Conservation (phyloP, 2,888 invertebrate species). For the Leptopilina drosophilae region DNA sequence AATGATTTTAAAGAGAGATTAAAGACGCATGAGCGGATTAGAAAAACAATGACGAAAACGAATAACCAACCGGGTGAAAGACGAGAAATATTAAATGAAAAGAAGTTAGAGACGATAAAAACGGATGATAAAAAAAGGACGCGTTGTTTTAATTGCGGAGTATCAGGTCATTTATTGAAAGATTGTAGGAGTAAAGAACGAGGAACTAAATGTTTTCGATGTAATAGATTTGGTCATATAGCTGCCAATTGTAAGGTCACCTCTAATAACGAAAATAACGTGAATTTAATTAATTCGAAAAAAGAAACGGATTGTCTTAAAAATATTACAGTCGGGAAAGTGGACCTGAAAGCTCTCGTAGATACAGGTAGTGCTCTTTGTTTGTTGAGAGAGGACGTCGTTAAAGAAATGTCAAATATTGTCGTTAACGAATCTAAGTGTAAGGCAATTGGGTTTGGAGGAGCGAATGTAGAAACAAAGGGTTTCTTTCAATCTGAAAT, state of each 20-base stretch:
- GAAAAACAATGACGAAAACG: not conserved
- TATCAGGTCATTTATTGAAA: not conserved
- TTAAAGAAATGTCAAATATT: not conserved
- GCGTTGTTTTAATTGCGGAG: constrained; percentile 3
- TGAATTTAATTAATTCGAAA: constrained; percentile 61
- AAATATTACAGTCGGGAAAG: not conserved
- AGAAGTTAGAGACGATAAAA: not conserved
- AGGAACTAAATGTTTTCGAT: constrained; percentile 47
- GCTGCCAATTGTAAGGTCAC: not conserved
- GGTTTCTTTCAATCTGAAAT: not conserved
- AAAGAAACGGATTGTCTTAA: constrained; percentile 18
- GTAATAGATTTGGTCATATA: constrained; percentile 36
- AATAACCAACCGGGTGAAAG: not conserved
- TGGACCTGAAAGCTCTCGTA: not conserved
- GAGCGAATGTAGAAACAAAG: not conserved
- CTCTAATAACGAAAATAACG: constrained; percentile 44
- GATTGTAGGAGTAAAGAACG: constrained; percentile 54
- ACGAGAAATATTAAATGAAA: not conserved
- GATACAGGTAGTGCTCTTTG: constrained; percentile 1
- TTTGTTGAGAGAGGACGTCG: constrained; percentile 4
- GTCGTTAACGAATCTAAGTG: not conserved
- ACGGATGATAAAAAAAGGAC: not conserved
- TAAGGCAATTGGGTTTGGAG: constrained; percentile 1
- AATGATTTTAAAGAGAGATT: not conserved
- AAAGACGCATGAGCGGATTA: not conserved